phyloP scores from a whole-genome alignment of 2,888 invertebrate species.

The Nasonovia ribisnigri region DNA sequence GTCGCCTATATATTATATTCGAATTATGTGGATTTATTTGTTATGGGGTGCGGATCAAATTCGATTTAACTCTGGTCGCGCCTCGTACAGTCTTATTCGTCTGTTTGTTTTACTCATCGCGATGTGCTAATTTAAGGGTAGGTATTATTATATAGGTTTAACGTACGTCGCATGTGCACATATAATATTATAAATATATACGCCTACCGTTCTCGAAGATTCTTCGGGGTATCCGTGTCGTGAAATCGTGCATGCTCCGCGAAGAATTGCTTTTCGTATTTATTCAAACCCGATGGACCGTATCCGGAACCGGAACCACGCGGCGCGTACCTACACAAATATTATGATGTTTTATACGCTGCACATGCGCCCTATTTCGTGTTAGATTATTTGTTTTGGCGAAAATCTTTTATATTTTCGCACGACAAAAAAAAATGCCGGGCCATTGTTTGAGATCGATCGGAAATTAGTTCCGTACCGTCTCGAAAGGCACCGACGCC shows the following conservation, averaged over 20 bases:
- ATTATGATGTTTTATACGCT: not conserved
- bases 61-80: not conserved
- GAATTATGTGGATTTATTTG: not conserved
- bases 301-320: constrained; percentile 9
- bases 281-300: constrained; percentile 39
- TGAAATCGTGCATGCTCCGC: constrained; percentile 16
- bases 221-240: not conserved
- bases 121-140: not conserved
- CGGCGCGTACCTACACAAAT: not conserved
- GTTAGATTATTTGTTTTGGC: constrained; percentile 50
- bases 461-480: constrained; percentile 57
- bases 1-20: not conserved
- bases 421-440: constrained; percentile 13
- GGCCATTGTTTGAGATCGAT: constrained; percentile 57
- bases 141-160: not conserved
- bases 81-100: not conserved
- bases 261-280: constrained; percentile 31
- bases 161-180: not conserved
- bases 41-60: not conserved
- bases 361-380: not conserved
- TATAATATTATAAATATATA: not conserved
- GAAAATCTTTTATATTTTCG: constrained; percentile 44
- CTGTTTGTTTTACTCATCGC: not conserved
- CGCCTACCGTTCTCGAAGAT: not conserved
- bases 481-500: not conserved